phyloP scores from a whole-genome alignment of 2,888 invertebrate species.

The Ectropis crepuscularia region DNA sequence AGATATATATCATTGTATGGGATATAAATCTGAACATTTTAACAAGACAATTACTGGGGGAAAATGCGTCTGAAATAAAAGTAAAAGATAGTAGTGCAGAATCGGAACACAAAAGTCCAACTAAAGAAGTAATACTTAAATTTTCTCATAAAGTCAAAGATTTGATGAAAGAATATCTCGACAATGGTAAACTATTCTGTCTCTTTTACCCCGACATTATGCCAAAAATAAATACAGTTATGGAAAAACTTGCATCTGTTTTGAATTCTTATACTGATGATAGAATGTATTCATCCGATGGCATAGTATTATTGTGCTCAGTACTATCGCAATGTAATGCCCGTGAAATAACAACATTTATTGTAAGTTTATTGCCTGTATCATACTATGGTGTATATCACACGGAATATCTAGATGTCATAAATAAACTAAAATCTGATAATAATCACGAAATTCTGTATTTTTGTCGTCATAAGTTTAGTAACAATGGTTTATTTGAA shows the following conservation, averaged over 20 bases:
- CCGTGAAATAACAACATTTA: constrained; percentile 46
- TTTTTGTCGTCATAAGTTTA: constrained; percentile 45
- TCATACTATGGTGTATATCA: constrained; percentile 16
- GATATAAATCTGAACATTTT: constrained; percentile 5
- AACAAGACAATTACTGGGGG: constrained; percentile 4
- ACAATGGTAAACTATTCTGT: no score
- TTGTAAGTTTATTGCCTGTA: constrained; percentile 46
- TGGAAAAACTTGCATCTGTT: no score
- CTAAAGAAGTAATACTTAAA: not conserved
- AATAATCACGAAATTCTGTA: constrained; percentile 47
- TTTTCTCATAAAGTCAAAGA: not conserved
- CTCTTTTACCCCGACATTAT: no score
- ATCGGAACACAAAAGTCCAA: no score
- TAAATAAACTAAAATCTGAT: constrained; percentile 43
- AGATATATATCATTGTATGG: constrained; percentile 9
- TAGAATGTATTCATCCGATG: constrained; percentile 6
- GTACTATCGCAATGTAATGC: constrained; percentile 30
- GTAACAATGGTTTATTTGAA: not conserved
- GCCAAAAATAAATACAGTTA: no score
- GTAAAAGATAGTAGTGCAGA: not conserved
- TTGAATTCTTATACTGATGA: no score
- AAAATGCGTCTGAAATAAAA: not conserved
- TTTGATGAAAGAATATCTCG: not conserved
- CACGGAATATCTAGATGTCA: constrained; percentile 30
- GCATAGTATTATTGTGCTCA: constrained; percentile 2